A percentile compares a stretch with the other conserved stretches of the same genome.
phyloP scores from a whole-genome alignment of 2,113 vertebrate species.

The Cyanoliseus patagonus region DNA sequence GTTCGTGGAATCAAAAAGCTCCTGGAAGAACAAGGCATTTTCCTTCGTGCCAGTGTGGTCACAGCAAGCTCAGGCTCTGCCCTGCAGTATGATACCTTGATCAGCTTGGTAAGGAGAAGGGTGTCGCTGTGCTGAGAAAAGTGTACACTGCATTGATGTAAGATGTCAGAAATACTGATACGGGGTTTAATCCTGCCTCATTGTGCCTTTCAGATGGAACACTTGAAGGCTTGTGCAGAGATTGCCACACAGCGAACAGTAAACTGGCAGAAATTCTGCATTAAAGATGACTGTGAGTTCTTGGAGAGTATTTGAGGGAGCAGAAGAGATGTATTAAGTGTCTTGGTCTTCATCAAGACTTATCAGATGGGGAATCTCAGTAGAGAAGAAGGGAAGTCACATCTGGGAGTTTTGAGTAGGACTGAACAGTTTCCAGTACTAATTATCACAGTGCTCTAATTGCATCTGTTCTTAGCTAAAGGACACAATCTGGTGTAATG shows the following conservation, averaged over 20 bases:
- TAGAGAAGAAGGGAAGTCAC: background rate
- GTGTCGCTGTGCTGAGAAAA: background rate
- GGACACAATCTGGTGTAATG: background rate
- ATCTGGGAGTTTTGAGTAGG: background rate
- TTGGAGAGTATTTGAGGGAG: background rate
- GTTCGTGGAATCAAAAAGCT: conserved; percentile 94
- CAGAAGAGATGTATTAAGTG: background rate
- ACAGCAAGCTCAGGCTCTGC: conserved; percentile 95
- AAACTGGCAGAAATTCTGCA: conserved; percentile 99
- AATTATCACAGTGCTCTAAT: background rate
- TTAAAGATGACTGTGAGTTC: conserved; percentile 97
- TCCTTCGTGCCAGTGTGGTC: conserved; percentile 90
- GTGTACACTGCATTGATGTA: fast-evolving
- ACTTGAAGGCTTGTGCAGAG: conserved; percentile 96
- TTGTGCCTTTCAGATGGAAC: conserved; percentile 89
- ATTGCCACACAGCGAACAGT: conserved; percentile 94
- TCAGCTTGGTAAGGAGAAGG: conserved; percentile 86
- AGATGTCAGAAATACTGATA: background rate
- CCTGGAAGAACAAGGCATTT: conserved; percentile 95
- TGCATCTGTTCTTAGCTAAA: background rate
- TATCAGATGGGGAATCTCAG: background rate
- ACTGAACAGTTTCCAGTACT: background rate
- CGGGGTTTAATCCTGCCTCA: background rate
- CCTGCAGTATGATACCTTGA: conserved; percentile 94
- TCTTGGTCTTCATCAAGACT: background rate